Percentiles rank a stretch among this genome's conserved stretches.
These are phyloP conservation scores for Felis chaus DNA, from an alignment of 2,113 vertebrate genomes.

Conservation along the genomic window DNA sequence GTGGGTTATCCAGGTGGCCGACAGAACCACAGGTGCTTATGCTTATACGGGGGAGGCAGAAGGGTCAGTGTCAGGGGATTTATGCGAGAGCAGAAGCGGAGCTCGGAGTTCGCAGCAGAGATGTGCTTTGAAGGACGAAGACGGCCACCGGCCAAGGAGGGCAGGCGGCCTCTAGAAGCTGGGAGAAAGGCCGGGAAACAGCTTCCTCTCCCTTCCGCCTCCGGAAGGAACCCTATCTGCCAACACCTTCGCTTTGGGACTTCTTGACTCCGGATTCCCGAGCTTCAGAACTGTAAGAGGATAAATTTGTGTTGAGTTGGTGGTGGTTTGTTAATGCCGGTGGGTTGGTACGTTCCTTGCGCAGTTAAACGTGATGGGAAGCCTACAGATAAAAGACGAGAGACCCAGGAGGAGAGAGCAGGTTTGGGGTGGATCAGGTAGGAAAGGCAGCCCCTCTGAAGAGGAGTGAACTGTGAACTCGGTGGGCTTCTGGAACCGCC, in stretches of 20 bases:
- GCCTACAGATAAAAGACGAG: neutral
- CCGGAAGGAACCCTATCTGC: neutral
- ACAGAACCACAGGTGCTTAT: neutral
- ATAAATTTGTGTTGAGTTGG: neutral
- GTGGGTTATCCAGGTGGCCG: neutral
- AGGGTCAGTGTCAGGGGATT: neutral
- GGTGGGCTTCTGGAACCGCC: neutral
- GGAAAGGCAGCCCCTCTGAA: neutral
- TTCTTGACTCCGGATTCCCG: neutral
- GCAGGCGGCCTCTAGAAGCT: neutral
- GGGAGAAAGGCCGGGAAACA: neutral
- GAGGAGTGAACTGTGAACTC: neutral
- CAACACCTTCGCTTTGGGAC: neutral
- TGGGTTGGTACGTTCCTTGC: accelerated
- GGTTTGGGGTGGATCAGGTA: neutral
- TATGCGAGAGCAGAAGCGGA: accelerated
- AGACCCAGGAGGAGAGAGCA: neutral
- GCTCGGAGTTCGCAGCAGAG: accelerated
- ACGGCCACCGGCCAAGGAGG: neutral
- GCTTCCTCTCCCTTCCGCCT: neutral
- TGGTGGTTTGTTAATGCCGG: too few species aligned
- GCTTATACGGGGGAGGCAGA: neutral
- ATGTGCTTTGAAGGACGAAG: neutral
- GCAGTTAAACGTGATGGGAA: too few species aligned
- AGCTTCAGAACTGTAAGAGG: neutral